phyloP scores from a whole-genome alignment of 2,113 vertebrate species.

The Chaetodon auriga region DNA sequence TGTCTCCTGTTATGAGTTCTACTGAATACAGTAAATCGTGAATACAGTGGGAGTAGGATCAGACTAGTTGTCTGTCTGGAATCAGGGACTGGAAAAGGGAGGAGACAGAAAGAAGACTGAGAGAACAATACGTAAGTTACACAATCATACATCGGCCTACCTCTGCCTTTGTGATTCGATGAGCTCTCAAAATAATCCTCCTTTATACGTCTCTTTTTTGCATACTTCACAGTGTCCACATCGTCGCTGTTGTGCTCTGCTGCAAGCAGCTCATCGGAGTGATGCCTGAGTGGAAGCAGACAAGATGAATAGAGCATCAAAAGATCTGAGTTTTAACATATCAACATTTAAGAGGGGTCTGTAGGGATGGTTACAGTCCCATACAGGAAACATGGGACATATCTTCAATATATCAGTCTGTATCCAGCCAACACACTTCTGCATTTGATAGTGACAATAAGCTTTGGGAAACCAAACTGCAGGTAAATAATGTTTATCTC shows the following conservation, averaged over 20 bases:
- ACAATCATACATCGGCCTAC: constrained; percentile 42
- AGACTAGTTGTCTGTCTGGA: not conserved
- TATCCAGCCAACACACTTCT: not conserved
- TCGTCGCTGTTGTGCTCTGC: constrained; percentile 65
- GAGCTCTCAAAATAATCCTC: constrained; percentile 41
- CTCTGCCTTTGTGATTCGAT: constrained; percentile 54
- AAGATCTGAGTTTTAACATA: not conserved
- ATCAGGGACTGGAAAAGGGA: not conserved
- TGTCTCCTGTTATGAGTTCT: not conserved
- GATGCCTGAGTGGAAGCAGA: constrained; percentile 70
- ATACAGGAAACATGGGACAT: not conserved
- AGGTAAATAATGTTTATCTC: no score
- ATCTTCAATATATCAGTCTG: not conserved
- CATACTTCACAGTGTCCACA: constrained; percentile 77
- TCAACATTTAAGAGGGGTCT: not conserved
- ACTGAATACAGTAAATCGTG: not conserved
- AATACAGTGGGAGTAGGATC: not conserved
- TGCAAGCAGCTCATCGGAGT: constrained; percentile 63
- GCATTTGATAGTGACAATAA: not conserved
- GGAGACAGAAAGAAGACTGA: not conserved
- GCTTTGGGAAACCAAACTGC: not conserved
- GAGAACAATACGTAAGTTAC: not conserved
- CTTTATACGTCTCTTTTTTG: constrained; percentile 79
- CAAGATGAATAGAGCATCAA: not conserved
- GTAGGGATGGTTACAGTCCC: no score